phyloP scores from a whole-genome alignment of 2,113 vertebrate genomes.

The Dipodomys ordii region DNA sequence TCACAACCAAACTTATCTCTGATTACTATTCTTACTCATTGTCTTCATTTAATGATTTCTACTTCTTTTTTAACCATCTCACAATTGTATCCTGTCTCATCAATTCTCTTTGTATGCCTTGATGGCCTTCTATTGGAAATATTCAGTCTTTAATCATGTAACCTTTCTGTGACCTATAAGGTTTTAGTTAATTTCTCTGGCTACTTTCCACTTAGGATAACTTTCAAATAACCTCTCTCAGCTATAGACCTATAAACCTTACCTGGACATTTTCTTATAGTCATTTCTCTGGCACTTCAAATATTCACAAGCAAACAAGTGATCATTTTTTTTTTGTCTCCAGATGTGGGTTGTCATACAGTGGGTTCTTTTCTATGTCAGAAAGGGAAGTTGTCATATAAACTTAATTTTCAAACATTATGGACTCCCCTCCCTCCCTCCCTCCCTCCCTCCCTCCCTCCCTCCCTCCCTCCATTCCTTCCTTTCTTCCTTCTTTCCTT shows the following conservation, averaged over 20 bases:
- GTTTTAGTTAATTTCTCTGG: not conserved
- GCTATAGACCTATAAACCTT: not conserved
- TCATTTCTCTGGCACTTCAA: not conserved
- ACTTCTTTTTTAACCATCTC: not conserved
- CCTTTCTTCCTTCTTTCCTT: too few species aligned
- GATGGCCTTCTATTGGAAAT: not conserved
- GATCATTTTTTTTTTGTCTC: not conserved
- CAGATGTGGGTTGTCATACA: not conserved
- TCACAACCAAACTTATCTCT: not conserved
- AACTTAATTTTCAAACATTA: not conserved
- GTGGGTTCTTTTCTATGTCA: not conserved
- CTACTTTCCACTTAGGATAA: not conserved
- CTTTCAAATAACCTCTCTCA: not conserved
- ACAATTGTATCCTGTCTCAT: not conserved
- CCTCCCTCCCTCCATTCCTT: too few species aligned
- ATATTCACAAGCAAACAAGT: not conserved
- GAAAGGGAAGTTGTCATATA: conserved; percentile 7
- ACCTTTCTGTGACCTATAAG: conserved; percentile 46
- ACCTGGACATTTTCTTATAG: not conserved
- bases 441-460: too few species aligned
- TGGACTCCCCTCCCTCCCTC: too few species aligned
- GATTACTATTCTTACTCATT: not conserved
- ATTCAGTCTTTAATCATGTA: conserved; percentile 2
- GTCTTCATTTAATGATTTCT: conserved; percentile 2
- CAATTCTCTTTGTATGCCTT: conserved; percentile 5